Evolutionary conservation across 1,140 invertebrate genomes (phyloP), one percentile per base, ranked within the genome.

Genomic region (Hyposmocoma kahamanoa): DNA sequence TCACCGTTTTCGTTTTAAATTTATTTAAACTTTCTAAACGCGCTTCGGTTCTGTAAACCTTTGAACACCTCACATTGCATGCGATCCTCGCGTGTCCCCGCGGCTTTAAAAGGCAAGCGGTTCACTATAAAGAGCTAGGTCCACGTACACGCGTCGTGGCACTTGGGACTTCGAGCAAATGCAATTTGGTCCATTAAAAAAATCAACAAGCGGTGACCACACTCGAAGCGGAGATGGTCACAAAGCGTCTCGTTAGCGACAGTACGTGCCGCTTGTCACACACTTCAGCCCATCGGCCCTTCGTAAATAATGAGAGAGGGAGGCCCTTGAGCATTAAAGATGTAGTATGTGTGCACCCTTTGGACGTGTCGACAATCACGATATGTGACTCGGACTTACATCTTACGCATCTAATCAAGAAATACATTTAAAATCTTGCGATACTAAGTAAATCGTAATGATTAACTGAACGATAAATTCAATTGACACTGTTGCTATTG

Each of bases 181-280:
- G 80, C 78, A 70, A 82, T 85, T 81, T 80, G 72, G 73, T 45
- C 73, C 76, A 82, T 85, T 85, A 82, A 85, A 85, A 84, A 82
- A 79, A 77, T 72, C 66, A 75, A 75, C 69, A 73, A 72, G 53
- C 62, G 63, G 59, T 79, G 77, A 78, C 75, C 74, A 77, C 74
- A 76, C 67, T 74, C 51, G 63, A 69, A 43, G 47, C 56, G 56
- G 59, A 65, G 77, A 72, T 78, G 78, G 75, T 78, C 79, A 85
- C 81, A 83, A 83, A 82, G 69, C 78, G 74, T 80, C 82, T 85
- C 82, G 79, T 85, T 85, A 85, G 78, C 66, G 70, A 21, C 61
- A 68, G 78, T 62, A 85, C 82, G 82, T 85, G 82, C 78, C 77
- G 71, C 66, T 65, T 68, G 72, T 83, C 79, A 77, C 76, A 75